Percentiles rank a stretch among this genome's conserved stretches.
phyloP scores from a whole-genome alignment of 2,113 vertebrate genomes.

The Chaenocephalus aceratus region DNA sequence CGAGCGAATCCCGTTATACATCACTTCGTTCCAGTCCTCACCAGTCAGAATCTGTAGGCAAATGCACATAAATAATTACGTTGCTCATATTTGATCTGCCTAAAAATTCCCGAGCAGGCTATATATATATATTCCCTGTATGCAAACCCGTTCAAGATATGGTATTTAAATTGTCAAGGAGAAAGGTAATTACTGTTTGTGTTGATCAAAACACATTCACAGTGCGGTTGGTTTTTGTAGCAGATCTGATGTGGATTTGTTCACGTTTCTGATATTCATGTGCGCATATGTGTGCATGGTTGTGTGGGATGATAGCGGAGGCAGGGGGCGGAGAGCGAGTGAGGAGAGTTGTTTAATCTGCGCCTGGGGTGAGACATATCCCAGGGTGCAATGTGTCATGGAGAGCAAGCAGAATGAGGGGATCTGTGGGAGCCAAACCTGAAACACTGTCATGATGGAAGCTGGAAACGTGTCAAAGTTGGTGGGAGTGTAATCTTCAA shows the following conservation, averaged over 20 bases:
- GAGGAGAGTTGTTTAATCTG: slow-evolving; percentile 79
- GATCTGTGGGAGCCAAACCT: slow-evolving; percentile 80
- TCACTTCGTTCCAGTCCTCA: slow-evolving; percentile 99
- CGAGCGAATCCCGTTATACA: slow-evolving; percentile 98
- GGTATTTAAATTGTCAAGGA: slow-evolving; percentile 43
- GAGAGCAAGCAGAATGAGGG: slow-evolving; percentile 66
- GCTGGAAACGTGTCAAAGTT: slow-evolving; percentile 89
- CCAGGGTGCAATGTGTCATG: slow-evolving; percentile 80
- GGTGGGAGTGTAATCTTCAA: slow-evolving; percentile 88
- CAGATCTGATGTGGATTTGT: slow-evolving; percentile 62
- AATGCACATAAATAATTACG: slow-evolving; percentile 27
- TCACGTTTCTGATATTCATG: slow-evolving; percentile 76
- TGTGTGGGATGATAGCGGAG: slow-evolving; percentile 76
- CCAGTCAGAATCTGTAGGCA: slow-evolving; percentile 92
- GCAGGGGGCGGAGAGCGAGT: slow-evolving; percentile 67
- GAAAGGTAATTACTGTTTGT: slow-evolving; percentile 55
- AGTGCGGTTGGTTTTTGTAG: slow-evolving; percentile 45
- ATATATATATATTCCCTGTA: slow-evolving; percentile 14
- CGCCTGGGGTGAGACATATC: slow-evolving; percentile 79
- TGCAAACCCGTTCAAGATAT: slow-evolving; percentile 25
- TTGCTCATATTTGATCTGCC: not conserved
- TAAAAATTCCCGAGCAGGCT: slow-evolving; percentile 26
- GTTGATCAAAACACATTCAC: slow-evolving; percentile 63
- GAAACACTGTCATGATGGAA: slow-evolving; percentile 88
- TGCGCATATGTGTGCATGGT: slow-evolving; percentile 73